Evolutionary conservation across 2,888 invertebrate species (phyloP).

Genomic region (Amblyjoppa fuscipennis): DNA sequence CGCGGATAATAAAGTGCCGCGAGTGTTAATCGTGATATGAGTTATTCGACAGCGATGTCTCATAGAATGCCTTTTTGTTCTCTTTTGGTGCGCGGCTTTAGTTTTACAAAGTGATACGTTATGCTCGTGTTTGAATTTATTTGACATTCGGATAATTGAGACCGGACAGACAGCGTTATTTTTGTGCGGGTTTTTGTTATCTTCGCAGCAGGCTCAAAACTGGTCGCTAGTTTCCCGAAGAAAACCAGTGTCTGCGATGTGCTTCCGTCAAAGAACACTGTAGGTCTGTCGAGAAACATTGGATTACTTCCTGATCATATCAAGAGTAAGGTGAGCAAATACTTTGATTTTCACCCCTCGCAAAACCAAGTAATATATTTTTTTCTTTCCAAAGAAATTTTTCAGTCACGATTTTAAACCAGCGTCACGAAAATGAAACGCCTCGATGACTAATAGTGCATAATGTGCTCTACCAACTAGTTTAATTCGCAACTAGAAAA

Average conservation of each 20-base stretch:
- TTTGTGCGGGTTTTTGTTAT: neutral
- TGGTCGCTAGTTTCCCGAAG: neutral
- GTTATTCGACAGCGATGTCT: neutral
- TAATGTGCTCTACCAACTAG: too few relatives aligned
- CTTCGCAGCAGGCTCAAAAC: neutral
- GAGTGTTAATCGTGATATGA: conserved; percentile 13
- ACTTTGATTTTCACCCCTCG: neutral
- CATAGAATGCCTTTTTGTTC: neutral
- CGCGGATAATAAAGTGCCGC: neutral
- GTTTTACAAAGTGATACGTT: neutral
- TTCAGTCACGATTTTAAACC: too few relatives aligned
- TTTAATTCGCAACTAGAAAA: too few relatives aligned
- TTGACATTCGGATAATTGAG: neutral
- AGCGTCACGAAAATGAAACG: too few relatives aligned
- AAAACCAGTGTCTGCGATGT: conserved; percentile 24
- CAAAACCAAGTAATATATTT: too few relatives aligned
- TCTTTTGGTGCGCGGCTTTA: neutral
- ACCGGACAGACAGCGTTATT: neutral
- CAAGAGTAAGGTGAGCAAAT: conserved; percentile 50
- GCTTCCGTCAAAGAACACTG: neutral
- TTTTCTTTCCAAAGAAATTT: too few relatives aligned
- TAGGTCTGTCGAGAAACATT: conserved; percentile 46
- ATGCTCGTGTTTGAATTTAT: neutral
- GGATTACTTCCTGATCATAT: conserved; percentile 68
- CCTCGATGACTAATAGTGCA: too few relatives aligned